Evolutionary conservation across 2,888 invertebrate genomes (phyloP).

Genomic region (Temnothorax unifasciatus): DNA sequence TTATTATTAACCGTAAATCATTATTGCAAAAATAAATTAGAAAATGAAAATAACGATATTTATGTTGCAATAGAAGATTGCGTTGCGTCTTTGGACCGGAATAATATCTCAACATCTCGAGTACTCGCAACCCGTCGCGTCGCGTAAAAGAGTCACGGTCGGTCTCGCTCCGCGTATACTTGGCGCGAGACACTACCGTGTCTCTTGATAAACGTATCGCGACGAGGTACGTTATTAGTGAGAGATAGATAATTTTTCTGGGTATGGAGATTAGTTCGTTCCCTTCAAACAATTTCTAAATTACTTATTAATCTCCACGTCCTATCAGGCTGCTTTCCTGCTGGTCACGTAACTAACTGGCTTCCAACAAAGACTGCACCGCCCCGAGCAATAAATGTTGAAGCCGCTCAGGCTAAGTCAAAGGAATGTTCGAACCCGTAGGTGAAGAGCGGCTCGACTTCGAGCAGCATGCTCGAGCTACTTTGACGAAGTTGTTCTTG

Average conservation of each 20-base stretch:
- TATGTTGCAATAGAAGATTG: background rate
- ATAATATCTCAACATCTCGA: no score
- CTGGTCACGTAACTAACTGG: conserved; percentile 49
- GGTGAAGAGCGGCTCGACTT: conserved; percentile 40
- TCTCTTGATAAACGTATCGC: background rate
- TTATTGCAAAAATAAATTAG: background rate
- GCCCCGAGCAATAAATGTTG: conserved; percentile 62
- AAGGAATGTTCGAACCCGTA: conserved; percentile 57
- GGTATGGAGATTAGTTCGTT: background rate
- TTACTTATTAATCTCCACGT: conserved; percentile 16
- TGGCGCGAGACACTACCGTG: no score
- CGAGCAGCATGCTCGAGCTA: conserved; percentile 42
- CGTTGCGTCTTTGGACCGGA: background rate
- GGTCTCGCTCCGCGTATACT: no score
- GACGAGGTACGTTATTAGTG: background rate
- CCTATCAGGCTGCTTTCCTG: conserved; percentile 30
- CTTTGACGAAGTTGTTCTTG: conserved; percentile 47
- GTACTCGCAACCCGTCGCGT: no score
- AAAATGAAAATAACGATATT: background rate
- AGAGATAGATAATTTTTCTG: background rate
- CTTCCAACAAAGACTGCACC: conserved; percentile 52
- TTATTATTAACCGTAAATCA: background rate
- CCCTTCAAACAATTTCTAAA: conserved; percentile 43
- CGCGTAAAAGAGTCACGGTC: no score
- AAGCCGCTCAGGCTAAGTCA: conserved; percentile 59